Percentiles rank a stretch among this genome's conserved stretches.
Evolutionary conservation across 2,888 invertebrate species (phyloP).

Genomic region (Drosophila sordidapex): DNA sequence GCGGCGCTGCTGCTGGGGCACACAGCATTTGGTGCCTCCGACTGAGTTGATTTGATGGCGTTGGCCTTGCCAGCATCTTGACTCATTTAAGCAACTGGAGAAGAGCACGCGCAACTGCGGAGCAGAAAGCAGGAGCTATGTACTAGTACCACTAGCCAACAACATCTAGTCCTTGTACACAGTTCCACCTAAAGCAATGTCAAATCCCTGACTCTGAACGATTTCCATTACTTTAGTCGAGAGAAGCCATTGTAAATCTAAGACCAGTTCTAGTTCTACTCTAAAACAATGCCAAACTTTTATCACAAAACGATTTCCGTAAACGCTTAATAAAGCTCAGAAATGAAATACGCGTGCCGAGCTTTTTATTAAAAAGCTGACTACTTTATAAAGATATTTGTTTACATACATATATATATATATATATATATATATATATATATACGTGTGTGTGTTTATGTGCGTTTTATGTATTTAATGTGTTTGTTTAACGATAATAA

Average conservation of each 20-base stretch:
- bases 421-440: slow-evolving; percentile 5
- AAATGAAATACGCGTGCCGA: not conserved
- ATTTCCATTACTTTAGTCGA: not conserved
- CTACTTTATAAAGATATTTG: not conserved
- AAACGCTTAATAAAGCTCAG: slow-evolving; percentile 6
- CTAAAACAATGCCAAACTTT: not conserved
- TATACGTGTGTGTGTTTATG: slow-evolving; percentile 16
- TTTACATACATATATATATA: not conserved
- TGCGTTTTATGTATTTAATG: not conserved
- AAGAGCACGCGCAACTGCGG: slow-evolving; percentile 38
- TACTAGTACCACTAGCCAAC: slow-evolving; percentile 1
- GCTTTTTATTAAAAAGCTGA: slow-evolving; percentile 1
- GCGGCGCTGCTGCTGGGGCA: slow-evolving; percentile 17
- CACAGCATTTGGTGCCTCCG: slow-evolving; percentile 34
- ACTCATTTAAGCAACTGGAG: slow-evolving; percentile 75
- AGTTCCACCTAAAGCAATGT: slow-evolving; percentile 1
- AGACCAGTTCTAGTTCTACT: not conserved
- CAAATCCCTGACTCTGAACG: not conserved
- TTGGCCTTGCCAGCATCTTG: slow-evolving; percentile 79
- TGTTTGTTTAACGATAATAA: slow-evolving; percentile 13
- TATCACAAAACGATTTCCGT: not conserved
- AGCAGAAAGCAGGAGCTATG: slow-evolving; percentile 1
- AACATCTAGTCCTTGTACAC: not conserved
- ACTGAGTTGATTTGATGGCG: slow-evolving; percentile 27
- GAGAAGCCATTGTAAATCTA: slow-evolving; percentile 1